These are phyloP conservation scores for Monochamus saltuarius DNA, from an alignment of 1,140 invertebrate genomes.

Conservation along the genomic window DNA sequence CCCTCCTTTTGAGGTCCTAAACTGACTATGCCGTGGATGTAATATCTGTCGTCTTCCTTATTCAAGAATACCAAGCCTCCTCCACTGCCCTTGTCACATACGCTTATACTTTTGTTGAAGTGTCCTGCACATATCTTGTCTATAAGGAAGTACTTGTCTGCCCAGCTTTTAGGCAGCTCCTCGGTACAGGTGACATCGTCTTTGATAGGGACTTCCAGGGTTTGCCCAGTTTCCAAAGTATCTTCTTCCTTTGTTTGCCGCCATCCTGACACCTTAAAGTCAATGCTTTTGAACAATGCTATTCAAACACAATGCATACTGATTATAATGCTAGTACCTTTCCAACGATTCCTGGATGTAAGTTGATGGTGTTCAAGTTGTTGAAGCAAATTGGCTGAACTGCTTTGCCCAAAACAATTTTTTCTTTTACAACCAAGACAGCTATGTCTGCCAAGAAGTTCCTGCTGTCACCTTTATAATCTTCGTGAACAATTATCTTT, in stretches of 20 bases:
- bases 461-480: conserved; percentile 27
- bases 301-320: neutral
- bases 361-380: conserved; percentile 1
- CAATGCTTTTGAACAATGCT: too few relatives aligned
- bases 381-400: conserved; percentile 35
- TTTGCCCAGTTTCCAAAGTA: conserved; percentile 27
- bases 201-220: conserved; percentile 26
- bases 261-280: conserved; percentile 38
- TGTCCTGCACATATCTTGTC: conserved; percentile 38
- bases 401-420: conserved; percentile 24
- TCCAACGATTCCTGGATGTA: neutral
- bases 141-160: conserved; percentile 17
- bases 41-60: conserved; percentile 23
- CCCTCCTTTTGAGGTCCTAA: conserved; percentile 8
- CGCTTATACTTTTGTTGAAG: conserved; percentile 28
- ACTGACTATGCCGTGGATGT: conserved; percentile 34
- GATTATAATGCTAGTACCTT: too few relatives aligned
- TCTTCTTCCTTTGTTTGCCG: conserved; percentile 27
- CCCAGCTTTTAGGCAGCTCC: conserved; percentile 26
- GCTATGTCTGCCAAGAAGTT: conserved; percentile 35
- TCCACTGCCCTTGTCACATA: conserved; percentile 39
- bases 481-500: conserved; percentile 21
- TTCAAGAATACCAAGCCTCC: conserved; percentile 31
- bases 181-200: conserved; percentile 17
- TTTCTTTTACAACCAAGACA: conserved; percentile 23